Conservation (phyloP, 92 coral and sea anemone genomes). For the Heliopora coerulea region DNA sequence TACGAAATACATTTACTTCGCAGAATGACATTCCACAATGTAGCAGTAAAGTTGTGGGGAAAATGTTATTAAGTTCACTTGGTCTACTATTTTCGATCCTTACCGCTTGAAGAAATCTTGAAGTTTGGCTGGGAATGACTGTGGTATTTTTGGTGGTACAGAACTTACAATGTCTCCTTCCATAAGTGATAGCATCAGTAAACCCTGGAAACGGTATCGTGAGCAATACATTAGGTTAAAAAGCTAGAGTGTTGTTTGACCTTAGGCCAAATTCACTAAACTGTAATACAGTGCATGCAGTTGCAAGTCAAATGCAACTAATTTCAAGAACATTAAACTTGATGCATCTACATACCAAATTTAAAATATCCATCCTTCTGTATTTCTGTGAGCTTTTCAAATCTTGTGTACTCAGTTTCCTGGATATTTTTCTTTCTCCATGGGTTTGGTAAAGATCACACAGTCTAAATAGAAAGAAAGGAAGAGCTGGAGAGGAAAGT, state of each 20-base stretch:
- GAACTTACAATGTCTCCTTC: conserved; percentile 67
- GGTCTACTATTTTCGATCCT: conserved; percentile 19
- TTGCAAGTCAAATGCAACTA: too few species aligned
- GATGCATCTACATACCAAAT: conserved; percentile 76
- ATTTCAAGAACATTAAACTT: too few species aligned
- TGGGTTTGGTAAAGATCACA: conserved; percentile 74
- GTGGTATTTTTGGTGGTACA: conserved; percentile 62
- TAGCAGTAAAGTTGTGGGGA: too few species aligned
- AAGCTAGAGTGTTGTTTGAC: neutral
- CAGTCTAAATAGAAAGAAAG: conserved; percentile 46
- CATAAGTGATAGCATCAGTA: conserved; percentile 66
- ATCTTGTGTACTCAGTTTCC: conserved; percentile 2
- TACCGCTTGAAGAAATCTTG: conserved; percentile 84
- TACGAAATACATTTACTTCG: too few species aligned
- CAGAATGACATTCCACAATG: too few species aligned
- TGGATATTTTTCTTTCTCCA: conserved; percentile 49
- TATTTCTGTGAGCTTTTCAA: conserved; percentile 14
- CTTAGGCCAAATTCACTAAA: neutral
- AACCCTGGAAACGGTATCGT: conserved; percentile 52
- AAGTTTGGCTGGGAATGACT: conserved; percentile 65
- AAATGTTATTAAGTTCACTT: too few species aligned
- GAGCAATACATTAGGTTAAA: neutral
- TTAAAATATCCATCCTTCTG: conserved; percentile 70
- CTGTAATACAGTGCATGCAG: neutral
- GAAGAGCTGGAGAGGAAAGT: too few species aligned